Base-by-base conservation (phyloP, 2,113 vertebrate genomes). In the Columba livia region DNA sequence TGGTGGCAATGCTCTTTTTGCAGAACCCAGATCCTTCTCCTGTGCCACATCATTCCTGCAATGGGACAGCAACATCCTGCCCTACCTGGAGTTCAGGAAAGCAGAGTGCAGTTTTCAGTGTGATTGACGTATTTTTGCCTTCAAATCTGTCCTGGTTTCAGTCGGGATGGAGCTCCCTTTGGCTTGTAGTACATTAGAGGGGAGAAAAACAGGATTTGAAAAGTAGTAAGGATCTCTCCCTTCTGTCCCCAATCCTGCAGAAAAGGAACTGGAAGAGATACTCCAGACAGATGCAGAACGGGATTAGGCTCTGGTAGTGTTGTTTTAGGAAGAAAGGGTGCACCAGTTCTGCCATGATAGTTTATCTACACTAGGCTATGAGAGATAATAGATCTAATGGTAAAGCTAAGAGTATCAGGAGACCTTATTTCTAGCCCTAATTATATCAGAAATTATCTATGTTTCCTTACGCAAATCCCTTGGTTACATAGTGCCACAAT, bases 361-460 rank as follows among this genome's bases (percentile, higher is more conserved):
- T 82, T 91, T 85, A 61, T 57, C 44, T 91, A 1, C 23, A 9
- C 18, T 31, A 87, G 53, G 50, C 44, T 88, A 51, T 72, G 62
- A 85, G 50, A 85, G 26, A 77, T 77, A 93, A 90, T 61, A 90
- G 58, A 66, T 83, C 79, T 92, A 85, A 82, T 50, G 78, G 87
- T 89, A 92, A 94, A 86, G 50, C 53, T 61, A 57, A 62, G 66
- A 91, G 32, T 74, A 72, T 79, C 70, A 72, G 50, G 74, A 94
- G 73, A 94, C 60, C 61, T 94, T 92, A 56, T 90, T 94, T 95
- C 91, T 89, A 96, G 86, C 73, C 77, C 89, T 95, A 95, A 93
- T 95, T 97, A 79, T 95, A 81, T 94, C 57, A 79, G 87, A 92
- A 95, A 89, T 91, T 65, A 90, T 61, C 78, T 84, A 34, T 57